A percentile compares a stretch with the other conserved stretches of the same genome.
These are phyloP conservation scores for Antheraea mylitta DNA, from an alignment of 1,140 invertebrate genomes.

Conservation along the genomic window DNA sequence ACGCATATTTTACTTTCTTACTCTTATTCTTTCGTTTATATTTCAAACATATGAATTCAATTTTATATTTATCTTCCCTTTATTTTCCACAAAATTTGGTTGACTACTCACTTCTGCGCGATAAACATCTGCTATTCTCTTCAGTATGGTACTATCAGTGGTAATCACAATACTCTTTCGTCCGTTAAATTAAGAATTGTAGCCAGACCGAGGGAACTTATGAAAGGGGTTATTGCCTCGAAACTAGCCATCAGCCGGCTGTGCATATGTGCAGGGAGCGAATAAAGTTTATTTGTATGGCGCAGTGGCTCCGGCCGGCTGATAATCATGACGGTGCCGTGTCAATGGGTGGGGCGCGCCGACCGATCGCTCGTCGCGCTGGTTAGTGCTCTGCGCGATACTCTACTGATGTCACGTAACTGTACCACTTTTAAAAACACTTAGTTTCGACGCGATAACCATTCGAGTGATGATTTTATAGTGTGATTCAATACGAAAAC, in stretches of 20 bases:
- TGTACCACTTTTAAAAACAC: slow-evolving; percentile 22
- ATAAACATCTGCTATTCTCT: not conserved
- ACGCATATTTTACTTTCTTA: too few species aligned
- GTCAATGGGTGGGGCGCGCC: slow-evolving; percentile 59
- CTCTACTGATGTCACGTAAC: slow-evolving; percentile 46
- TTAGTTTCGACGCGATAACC: slow-evolving; percentile 22
- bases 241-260: slow-evolving; percentile 54
- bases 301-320: slow-evolving; percentile 54
- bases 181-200: slow-evolving; percentile 66
- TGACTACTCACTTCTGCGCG: not conserved
- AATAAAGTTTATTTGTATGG: slow-evolving; percentile 76
- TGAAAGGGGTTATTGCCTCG: slow-evolving; percentile 73
- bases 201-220: slow-evolving; percentile 59
- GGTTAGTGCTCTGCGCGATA: slow-evolving; percentile 52
- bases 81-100: not conserved
- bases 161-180: slow-evolving; percentile 59
- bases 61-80: not conserved
- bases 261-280: slow-evolving; percentile 67
- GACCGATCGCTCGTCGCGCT: slow-evolving; percentile 32
- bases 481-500: slow-evolving; percentile 11
- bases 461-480: slow-evolving; percentile 11
- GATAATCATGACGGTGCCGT: slow-evolving; percentile 62
- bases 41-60: too few species aligned
- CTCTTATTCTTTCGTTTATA: too few species aligned
- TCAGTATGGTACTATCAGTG: slow-evolving; percentile 19